Base-by-base conservation (phyloP, 2,888 invertebrate genomes). In the Microchrysa polita region DNA sequence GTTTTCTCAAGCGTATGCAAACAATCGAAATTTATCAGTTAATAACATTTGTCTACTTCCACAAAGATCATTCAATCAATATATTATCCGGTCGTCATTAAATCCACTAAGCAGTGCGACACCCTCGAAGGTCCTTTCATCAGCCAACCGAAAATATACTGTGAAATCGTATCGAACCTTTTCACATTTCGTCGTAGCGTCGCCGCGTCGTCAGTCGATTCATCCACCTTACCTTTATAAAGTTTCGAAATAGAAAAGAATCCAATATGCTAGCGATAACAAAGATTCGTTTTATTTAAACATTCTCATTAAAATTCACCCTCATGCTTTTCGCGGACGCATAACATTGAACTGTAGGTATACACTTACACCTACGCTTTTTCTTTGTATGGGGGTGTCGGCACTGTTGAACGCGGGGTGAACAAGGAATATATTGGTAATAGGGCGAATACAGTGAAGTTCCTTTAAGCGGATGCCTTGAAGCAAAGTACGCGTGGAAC, bases 291-390 rank as follows among this genome's bases (percentile, higher is more conserved):
- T 73, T 75, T 75, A 73, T 75, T 75, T 75, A 73, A 75, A 73
- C 73, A 71, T 72, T 74, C 67, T 67, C 75, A 75, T 75, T 75
- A 75, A 75, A 75, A 75, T 75, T 75, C 73, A 73, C 73, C 75
- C 75, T 75, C 73, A 73, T 73, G 72, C 60, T 73, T 40, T 40
- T 40, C 40, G 42, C 61, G 61, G 61, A 48, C 16, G 48, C 12
- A n/a, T n/a, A 42, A 12, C 48, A 48, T 48, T 40, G 23, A 61
- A 40, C 23, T n/a, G n/a, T n/a, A n/a, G 22, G 23, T 23, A 59
- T 9, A 16, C 10, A 55, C 22, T n/a, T n/a, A n/a, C n/a, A n/a
- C n/a, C n/a, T n/a, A n/a, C 55, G 20, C 22, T n/a, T n/a, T n/a
- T n/a, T n/a, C n/a, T n/a, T 16, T 27, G 20, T n/a, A 48, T n/a